phyloP scores from a whole-genome alignment of 2,113 vertebrate species.

The Serinus canaria region DNA sequence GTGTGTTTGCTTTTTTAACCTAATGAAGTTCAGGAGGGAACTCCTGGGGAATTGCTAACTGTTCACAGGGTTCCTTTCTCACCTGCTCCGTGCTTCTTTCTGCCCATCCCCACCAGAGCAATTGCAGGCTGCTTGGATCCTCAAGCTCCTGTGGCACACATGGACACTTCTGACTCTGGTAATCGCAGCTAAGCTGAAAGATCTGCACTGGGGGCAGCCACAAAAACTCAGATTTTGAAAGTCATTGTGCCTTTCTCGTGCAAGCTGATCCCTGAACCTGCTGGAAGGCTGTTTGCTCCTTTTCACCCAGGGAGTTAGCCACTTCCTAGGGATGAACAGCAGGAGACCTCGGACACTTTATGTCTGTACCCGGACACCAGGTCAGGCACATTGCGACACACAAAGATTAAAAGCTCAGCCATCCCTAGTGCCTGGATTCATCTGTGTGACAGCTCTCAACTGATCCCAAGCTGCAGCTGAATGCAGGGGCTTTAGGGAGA shows the following conservation, averaged over 20 bases:
- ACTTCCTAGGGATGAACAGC: neutral
- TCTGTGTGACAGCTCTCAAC: accelerated
- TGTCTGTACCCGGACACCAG: accelerated
- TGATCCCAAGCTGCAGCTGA: neutral
- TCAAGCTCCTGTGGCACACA: neutral
- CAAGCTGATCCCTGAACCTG: neutral
- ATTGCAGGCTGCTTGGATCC: accelerated
- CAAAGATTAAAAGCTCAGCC: neutral
- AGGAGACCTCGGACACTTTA: accelerated
- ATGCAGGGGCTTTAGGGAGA: neutral
- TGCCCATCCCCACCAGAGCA: neutral
- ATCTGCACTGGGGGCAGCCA: neutral
- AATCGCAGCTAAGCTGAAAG: neutral
- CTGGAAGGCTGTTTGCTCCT: neutral
- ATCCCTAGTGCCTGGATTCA: neutral
- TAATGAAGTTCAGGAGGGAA: neutral
- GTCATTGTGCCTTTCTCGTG: neutral
- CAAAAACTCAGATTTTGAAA: neutral
- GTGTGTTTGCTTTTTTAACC: neutral
- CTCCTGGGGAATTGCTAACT: neutral
- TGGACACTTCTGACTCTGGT: neutral
- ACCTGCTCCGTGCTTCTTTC: neutral
- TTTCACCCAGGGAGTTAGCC: neutral
- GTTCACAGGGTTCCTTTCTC: neutral
- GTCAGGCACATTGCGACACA: neutral